Percentiles rank a stretch among this genome's conserved stretches.
These are phyloP conservation scores for Suricata suricatta DNA, from an alignment of 2,113 vertebrate species.

Conservation along the genomic window DNA sequence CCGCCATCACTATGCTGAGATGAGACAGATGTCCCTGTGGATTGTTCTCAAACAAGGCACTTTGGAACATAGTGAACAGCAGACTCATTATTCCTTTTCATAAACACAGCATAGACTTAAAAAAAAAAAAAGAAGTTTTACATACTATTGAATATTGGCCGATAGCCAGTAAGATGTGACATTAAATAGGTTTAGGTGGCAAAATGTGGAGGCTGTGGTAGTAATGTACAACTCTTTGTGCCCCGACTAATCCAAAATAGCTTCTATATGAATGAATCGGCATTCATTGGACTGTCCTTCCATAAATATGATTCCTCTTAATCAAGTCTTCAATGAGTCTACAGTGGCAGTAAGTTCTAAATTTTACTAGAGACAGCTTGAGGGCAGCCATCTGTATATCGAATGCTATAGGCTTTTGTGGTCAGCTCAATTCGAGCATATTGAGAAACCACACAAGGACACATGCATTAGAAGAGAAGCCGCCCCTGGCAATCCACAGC, in stretches of 20 bases:
- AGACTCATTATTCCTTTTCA: background rate
- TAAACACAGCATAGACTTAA: conserved; percentile 7
- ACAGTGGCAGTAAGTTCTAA: background rate
- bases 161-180: background rate
- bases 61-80: background rate
- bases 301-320: background rate
- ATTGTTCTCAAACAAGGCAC: background rate
- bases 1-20: background rate
- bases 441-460: background rate
- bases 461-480: background rate
- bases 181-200: background rate
- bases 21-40: background rate
- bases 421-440: background rate
- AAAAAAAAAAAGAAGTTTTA: background rate
- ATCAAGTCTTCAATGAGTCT: conserved; percentile 18
- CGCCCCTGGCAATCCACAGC: background rate
- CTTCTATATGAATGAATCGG: conserved; percentile 1
- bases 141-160: background rate
- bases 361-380: background rate
- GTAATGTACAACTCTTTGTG: background rate
- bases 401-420: background rate
- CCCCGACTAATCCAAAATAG: background rate
- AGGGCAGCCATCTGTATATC: background rate
- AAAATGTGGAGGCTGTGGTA: background rate
- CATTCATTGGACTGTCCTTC: background rate